Percentiles rank a stretch among this genome's conserved stretches.
Evolutionary conservation across 2,113 vertebrate genomes (phyloP).

Genomic region (Daphoenositta chrysoptera): DNA sequence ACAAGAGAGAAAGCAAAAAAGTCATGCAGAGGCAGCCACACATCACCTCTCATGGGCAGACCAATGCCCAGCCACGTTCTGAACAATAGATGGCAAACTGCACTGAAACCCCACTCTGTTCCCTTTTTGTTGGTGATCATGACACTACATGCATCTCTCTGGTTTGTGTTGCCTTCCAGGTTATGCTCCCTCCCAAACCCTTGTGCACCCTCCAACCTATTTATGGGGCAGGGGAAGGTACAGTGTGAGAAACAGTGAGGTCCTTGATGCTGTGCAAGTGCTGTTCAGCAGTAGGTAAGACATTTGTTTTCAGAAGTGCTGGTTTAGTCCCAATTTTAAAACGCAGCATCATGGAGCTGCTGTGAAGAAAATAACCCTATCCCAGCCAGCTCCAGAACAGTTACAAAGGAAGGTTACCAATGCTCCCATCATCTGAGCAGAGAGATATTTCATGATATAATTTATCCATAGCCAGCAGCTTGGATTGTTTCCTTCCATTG

Average conservation of each 20-base stretch:
- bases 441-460: not conserved
- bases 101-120: not conserved
- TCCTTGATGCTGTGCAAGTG: not conserved
- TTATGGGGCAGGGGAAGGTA: no score
- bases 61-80: not conserved
- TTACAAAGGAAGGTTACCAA: not conserved
- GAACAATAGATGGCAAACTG: not conserved
- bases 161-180: not conserved
- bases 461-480: not conserved
- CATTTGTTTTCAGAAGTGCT: not conserved
- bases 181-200: not conserved
- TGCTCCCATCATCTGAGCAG: not conserved
- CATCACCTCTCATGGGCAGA: fast-evolving
- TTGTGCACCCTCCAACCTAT: fast-evolving
- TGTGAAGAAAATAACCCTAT: not conserved
- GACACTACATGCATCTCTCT: not conserved
- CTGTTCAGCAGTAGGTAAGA: not conserved
- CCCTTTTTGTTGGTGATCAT: not conserved
- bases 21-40: not conserved
- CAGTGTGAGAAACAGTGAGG: not conserved
- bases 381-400: no score
- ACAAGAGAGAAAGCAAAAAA: not conserved
- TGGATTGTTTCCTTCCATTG: not conserved
- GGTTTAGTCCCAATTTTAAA: not conserved
- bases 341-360: not conserved